Evolutionary conservation across 1,140 invertebrate genomes (phyloP).

Genomic region (Drosophila simulans): DNA sequence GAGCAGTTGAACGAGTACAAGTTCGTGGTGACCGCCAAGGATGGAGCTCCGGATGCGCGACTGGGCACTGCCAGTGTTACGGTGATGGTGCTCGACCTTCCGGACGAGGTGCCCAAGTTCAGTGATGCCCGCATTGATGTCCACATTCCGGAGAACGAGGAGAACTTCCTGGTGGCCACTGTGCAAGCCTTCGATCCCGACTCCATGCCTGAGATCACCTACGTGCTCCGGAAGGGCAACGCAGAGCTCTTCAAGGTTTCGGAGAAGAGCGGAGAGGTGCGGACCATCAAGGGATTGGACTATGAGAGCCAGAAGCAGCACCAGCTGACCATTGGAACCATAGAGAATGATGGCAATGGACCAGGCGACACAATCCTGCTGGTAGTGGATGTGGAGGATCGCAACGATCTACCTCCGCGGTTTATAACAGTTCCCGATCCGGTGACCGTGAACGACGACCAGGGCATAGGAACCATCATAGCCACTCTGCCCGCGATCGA

Average conservation of each 20-base stretch:
- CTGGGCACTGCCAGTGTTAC: slow-evolving; percentile 94
- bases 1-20: slow-evolving; percentile 92
- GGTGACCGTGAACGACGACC: slow-evolving; percentile 92
- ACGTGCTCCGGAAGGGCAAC: slow-evolving; percentile 91
- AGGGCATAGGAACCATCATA: slow-evolving; percentile 91
- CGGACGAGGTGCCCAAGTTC: slow-evolving; percentile 94
- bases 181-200: slow-evolving; percentile 91
- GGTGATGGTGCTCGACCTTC: slow-evolving; percentile 89
- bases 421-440: slow-evolving; percentile 92
- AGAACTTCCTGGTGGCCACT: slow-evolving; percentile 90
- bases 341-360: slow-evolving; percentile 90
- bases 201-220: slow-evolving; percentile 92
- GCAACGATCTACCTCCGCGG: slow-evolving; percentile 93
- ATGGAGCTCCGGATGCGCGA: slow-evolving; percentile 93
- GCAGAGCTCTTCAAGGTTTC: slow-evolving; percentile 93
- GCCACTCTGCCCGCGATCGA: slow-evolving; percentile 92
- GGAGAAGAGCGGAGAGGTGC: slow-evolving; percentile 90
- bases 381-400: slow-evolving; percentile 91
- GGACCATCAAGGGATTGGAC: slow-evolving; percentile 91
- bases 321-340: slow-evolving; percentile 91
- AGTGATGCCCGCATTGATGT: slow-evolving; percentile 89
- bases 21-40: slow-evolving; percentile 94
- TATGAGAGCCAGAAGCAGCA: slow-evolving; percentile 91
- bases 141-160: slow-evolving; percentile 92
- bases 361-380: slow-evolving; percentile 91